Evolutionary conservation across 2,797 vertebrate species (phyloP).

Genomic region (Enteromius paludinosus): DNA sequence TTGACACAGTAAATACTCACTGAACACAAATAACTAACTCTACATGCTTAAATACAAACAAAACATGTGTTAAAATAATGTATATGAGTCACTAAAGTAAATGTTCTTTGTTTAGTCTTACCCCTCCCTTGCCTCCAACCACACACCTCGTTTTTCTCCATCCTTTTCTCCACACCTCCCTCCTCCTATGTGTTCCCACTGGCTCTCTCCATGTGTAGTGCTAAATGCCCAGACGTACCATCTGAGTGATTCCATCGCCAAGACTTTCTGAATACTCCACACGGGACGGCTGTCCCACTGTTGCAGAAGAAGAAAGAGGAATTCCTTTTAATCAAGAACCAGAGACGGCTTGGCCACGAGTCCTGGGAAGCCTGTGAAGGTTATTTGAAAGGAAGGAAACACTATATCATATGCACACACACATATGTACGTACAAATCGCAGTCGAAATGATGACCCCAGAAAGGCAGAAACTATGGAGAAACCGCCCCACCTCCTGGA

Average conservation of each 20-base stretch:
- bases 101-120: neutral
- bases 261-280: conserved; percentile 48
- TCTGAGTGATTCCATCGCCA: conserved; percentile 48
- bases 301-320: conserved; percentile 42
- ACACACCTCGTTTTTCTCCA: conserved; percentile 29
- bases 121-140: conserved; percentile 4
- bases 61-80: neutral
- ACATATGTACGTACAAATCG: neutral
- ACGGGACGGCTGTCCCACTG: conserved; percentile 32
- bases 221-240: conserved; percentile 57
- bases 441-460: neutral
- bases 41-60: neutral
- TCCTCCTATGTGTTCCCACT: conserved; percentile 22
- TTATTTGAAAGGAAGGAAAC: conserved; percentile 35
- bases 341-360: conserved; percentile 20
- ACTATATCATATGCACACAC: neutral
- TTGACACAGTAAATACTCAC: neutral
- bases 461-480: too few species aligned
- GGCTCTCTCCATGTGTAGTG: conserved; percentile 47
- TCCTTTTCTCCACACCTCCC: conserved; percentile 1
- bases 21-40: neutral
- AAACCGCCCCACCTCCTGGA: too few species aligned
- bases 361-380: conserved; percentile 20
- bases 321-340: conserved; percentile 45
- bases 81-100: neutral